Evolutionary conservation across 1,140 invertebrate species (phyloP), one percentile per base, ranked within the genome.

Genomic region (Chlorops oryzae): DNA sequence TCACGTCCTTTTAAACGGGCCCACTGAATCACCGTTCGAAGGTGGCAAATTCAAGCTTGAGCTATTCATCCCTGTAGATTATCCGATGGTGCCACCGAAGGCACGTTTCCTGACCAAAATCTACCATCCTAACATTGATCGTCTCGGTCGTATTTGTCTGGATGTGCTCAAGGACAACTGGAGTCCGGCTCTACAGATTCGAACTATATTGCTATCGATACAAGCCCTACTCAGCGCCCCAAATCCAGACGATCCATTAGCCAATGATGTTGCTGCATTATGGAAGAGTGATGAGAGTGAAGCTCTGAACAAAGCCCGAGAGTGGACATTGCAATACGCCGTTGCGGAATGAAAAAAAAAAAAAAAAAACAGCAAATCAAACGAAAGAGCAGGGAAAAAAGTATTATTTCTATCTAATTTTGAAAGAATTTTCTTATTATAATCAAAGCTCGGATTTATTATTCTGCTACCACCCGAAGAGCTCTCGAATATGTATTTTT

Each of bases 171-270:
- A 84, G 81, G 90, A 91, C 75, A 85, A 85, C 66, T 98, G 95
- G 95, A 95, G 90, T 73, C 95, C 95, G 37, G 94, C 93, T 15
- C 78, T 98, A 59, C 93, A 97, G 77, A 96, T 96, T 61, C 83
- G 93, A 67, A 97, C 95, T 51, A 92, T 98, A 48, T 78, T 98
- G 45, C 76, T 97, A 42, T 96, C 93, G 18, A 96, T 98, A 77
- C 92, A 96, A 76, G 93, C 94, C 54, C 78, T 98, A 54, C 74
- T 98, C 48, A 92, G 90, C 65, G 93, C 93, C 50, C 95, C 95
- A 10, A 98, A 98, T 78, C 94, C 94, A 12, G 92, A 97, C 73
- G 94, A 97, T 79, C 93, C 94, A 15, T 75, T 98, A 61, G 91
- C 90, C 35, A 94, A 94, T 75, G 89, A 92, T 75, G 90, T 97